phyloP scores from a whole-genome alignment of 2,888 invertebrate species.

The Microplitis manilae region DNA sequence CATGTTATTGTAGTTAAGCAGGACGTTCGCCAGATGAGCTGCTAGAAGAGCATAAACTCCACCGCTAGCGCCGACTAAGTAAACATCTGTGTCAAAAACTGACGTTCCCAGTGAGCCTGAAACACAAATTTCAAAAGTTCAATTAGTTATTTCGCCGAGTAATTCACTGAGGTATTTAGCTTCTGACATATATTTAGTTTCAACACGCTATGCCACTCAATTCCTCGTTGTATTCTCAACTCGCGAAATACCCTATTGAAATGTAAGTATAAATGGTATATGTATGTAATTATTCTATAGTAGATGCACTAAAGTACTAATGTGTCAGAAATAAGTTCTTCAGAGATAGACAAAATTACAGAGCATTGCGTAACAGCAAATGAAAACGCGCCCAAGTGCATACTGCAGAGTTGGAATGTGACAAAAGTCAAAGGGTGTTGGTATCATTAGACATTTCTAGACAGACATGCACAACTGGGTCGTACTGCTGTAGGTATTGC shows the following conservation, averaged over 20 bases:
- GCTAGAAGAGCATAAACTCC: conserved; percentile 97
- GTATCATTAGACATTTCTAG: not conserved
- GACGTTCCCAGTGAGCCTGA: conserved; percentile 84
- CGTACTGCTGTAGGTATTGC: not conserved
- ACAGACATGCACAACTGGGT: not conserved
- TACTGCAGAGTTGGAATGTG: not conserved
- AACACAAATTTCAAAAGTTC: conserved; percentile 47
- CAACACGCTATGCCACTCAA: not conserved
- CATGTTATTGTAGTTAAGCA: conserved; percentile 96
- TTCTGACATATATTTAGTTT: not conserved
- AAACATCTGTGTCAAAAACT: conserved; percentile 94
- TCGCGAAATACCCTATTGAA: not conserved
- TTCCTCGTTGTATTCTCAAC: not conserved
- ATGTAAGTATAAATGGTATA: not conserved
- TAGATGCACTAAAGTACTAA: too few relatives aligned
- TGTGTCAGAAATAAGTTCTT: too few relatives aligned
- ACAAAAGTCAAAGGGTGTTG: not conserved
- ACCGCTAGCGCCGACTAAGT: conserved; percentile 96
- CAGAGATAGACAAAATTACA: too few relatives aligned
- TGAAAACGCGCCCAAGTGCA: too few relatives aligned
- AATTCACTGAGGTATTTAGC: conserved; percentile 15
- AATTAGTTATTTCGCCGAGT: conserved; percentile 28
- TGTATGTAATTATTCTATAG: too few relatives aligned
- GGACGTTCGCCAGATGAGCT: conserved; percentile 95
- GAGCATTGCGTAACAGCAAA: too few relatives aligned